Conservation (phyloP, 2,113 vertebrate species). For the Lepisosteus oculatus region DNA sequence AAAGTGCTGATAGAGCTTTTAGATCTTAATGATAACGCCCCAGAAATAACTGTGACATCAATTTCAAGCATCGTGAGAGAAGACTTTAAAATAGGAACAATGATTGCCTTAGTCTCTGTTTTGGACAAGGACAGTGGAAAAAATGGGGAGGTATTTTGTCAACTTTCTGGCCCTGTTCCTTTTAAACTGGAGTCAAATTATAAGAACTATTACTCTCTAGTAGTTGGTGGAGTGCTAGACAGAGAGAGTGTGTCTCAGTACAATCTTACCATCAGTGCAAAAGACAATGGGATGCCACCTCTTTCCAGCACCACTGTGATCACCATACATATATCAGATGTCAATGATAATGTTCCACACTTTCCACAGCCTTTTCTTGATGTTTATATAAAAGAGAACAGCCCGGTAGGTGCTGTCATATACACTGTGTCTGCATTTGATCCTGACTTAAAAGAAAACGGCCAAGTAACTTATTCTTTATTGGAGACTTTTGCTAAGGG, state of each 20-base stretch:
- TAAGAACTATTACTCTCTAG: slow-evolving; percentile 9
- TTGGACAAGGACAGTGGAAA: slow-evolving; percentile 52
- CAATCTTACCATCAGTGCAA: no score
- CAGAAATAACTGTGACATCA: slow-evolving; percentile 51
- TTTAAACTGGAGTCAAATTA: slow-evolving; percentile 19
- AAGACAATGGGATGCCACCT: no score
- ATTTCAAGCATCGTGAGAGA: slow-evolving; percentile 52
- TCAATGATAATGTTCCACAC: no score
- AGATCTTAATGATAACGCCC: slow-evolving; percentile 61
- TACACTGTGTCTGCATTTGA: slow-evolving; percentile 45
- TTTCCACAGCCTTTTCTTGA: no score
- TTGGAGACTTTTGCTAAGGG: slow-evolving; percentile 17
- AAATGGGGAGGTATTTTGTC: slow-evolving; percentile 39
- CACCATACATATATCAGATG: no score
- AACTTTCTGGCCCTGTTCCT: slow-evolving; percentile 11
- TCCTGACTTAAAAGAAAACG: slow-evolving; percentile 47
- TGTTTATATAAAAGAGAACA: slow-evolving; percentile 21
- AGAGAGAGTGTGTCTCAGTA: no score
- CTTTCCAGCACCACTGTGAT: no score
- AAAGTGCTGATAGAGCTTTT: slow-evolving; percentile 39
- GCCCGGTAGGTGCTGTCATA: slow-evolving; percentile 28
- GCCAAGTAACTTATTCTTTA: slow-evolving; percentile 42
- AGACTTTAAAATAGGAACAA: slow-evolving; percentile 46
- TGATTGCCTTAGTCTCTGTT: slow-evolving; percentile 58
- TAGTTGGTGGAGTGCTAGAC: background rate